Conservation (phyloP, 1,140 invertebrate species). For the Pseudomyrmex cubaensis region DNA sequence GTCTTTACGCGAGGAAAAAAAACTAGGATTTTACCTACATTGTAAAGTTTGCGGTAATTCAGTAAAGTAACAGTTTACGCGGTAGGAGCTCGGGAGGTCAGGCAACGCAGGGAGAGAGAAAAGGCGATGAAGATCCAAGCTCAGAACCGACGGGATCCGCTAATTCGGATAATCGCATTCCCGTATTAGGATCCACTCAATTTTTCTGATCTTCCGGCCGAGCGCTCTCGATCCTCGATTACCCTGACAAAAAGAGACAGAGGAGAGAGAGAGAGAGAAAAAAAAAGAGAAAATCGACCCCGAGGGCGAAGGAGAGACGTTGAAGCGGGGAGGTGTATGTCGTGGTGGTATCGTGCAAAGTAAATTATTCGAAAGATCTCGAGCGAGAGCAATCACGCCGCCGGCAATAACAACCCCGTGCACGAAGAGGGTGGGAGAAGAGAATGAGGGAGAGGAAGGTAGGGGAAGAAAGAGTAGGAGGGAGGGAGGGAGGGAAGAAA, state of each 20-base stretch:
- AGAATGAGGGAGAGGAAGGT: conserved; percentile 37
- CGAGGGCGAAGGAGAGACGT: conserved; percentile 32
- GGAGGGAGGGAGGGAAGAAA: conserved; percentile 16
- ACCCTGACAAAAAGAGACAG: conserved; percentile 69
- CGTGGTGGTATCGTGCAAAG: conserved; percentile 72
- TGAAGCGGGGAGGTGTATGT: conserved; percentile 47
- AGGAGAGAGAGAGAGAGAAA: background rate
- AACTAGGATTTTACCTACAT: conserved; percentile 8
- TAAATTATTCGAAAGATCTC: conserved; percentile 81
- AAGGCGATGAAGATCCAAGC: conserved; percentile 62
- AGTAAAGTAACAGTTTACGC: conserved; percentile 44
- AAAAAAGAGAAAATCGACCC: conserved; percentile 20
- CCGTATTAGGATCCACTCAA: conserved; percentile 83
- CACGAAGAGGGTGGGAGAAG: conserved; percentile 31
- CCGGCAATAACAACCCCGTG: conserved; percentile 78
- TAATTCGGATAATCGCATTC: conserved; percentile 82
- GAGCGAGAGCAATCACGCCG: conserved; percentile 77
- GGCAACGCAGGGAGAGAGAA: background rate
- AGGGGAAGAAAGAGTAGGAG: conserved; percentile 18
- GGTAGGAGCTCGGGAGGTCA: conserved; percentile 11
- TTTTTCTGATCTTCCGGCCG: conserved; percentile 82
- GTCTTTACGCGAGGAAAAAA: background rate
- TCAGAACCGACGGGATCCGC: conserved; percentile 61
- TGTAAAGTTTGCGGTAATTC: conserved; percentile 31
- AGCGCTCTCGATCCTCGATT: conserved; percentile 77